phyloP scores from a whole-genome alignment of 2,888 invertebrate species.

The Aspidapion aeneum region DNA sequence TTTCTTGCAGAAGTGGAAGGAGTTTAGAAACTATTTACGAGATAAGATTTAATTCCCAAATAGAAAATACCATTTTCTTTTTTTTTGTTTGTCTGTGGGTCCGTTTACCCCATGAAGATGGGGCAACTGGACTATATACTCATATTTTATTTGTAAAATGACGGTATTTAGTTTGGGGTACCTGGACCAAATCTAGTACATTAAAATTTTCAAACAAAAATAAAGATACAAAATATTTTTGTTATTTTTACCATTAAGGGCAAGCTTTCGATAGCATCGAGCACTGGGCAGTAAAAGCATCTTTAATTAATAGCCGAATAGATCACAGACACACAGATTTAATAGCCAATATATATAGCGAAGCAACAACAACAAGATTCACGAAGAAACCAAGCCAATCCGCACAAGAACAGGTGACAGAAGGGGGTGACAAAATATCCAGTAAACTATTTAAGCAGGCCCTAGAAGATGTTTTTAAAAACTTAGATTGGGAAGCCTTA shows the following conservation, averaged over 20 bases:
- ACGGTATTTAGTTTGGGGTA: slow-evolving; percentile 3
- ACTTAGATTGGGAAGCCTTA: no score
- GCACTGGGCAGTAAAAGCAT: no score
- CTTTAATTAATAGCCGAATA: no score
- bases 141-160: slow-evolving; percentile 1
- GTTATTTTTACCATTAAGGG: slow-evolving; percentile 1
- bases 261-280: no score
- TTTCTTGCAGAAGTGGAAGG: slow-evolving; percentile 1
- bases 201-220: not conserved
- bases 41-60: not conserved
- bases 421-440: no score
- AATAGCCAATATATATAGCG: no score
- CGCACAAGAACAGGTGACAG: no score
- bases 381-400: no score
- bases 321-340: no score
- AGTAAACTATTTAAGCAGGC: no score
- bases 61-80: not conserved
- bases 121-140: slow-evolving; percentile 2
- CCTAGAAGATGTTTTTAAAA: no score
- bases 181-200: not conserved
- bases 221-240: not conserved
- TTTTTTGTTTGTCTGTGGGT: slow-evolving; percentile 4
- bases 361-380: no score
- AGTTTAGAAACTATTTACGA: not conserved
- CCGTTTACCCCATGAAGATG: not conserved